Base-by-base conservation (phyloP, 2,888 invertebrate genomes). In the Lasioglossum pauxillum region DNA sequence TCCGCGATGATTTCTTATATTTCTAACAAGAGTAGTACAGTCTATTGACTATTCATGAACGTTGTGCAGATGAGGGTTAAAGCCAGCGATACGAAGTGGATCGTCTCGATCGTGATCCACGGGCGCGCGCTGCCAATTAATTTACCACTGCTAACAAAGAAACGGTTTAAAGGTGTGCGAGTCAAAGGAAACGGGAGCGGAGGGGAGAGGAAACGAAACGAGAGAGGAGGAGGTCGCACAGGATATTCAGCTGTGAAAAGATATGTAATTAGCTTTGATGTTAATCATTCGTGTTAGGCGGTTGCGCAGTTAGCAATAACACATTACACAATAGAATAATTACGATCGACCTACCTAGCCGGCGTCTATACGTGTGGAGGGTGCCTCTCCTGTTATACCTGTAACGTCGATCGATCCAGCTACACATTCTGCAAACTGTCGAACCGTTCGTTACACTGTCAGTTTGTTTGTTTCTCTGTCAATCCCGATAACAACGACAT, bases 261-360 rank as follows among this genome's bases (percentile, higher is more conserved):
- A 90, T 87, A 90, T 88, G 92, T 94, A 94, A 94, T 94, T 94
- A 92, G 90, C 92, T 91, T 89, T 91, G 94, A 94, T 94, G 92
- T 92, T 94, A 94, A 94, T 94, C 94, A 91, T 87, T 85, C 80
- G 90, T 90, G 90, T 87, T 90, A 90, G 84, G 88, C 89, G 87
- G 89, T 89, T 90, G 88, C 90, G 91, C 89, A 90, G 91, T 90
- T 91, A 87, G 90, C 90, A 90, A 90, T 90, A 90, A 90, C 86
- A 80, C 87, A 91, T 93, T 93, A 90, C 90, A 91, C 90, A 93
- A 94, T 92, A 82, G 83, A 89, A 91, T 89, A 91, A 93, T 93
- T 91, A 93, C 90, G 90, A 93, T 93, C 93, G 92, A 93, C 93
- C 92, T 91, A 92, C 90, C 92, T 92, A 80, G 79, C 80, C 80